These are phyloP conservation scores for Pangasius djambal DNA, from an alignment of 2,797 vertebrate genomes.

Conservation along the genomic window DNA sequence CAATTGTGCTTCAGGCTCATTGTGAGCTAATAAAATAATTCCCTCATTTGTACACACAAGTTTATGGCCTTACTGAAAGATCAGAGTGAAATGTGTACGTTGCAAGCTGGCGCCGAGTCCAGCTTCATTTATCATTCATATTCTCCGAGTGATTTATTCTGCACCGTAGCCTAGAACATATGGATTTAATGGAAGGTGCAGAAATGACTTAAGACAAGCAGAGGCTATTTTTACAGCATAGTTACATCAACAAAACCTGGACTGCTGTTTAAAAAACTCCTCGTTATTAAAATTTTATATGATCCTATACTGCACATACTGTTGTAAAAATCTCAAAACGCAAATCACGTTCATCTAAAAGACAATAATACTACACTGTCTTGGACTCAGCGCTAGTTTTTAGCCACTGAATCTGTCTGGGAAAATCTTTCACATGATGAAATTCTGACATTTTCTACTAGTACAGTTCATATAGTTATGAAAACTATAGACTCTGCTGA, in stretches of 20 bases:
- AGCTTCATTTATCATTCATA: not conserved
- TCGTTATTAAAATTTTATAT: not conserved
- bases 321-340: not conserved
- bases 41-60: not conserved
- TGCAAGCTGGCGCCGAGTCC: not conserved
- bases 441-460: not conserved
- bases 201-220: not conserved
- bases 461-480: not conserved
- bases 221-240: not conserved
- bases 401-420: not conserved
- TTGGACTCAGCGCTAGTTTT: not conserved
- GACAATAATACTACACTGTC: not conserved
- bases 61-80: conserved; percentile 7
- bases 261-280: not conserved
- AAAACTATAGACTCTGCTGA: too few relatives aligned
- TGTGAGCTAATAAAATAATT: conserved; percentile 12
- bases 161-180: not conserved
- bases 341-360: not conserved
- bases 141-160: not conserved
- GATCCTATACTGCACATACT: not conserved
- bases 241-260: not conserved
- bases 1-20: conserved; percentile 11
- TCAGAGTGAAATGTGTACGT: not conserved
- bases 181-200: not conserved
- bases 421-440: not conserved